Evolutionary conservation across 23 tunicate genomes (phyloP), one percentile per base, ranked within the genome.

Genomic region (Trididemnum nubilum): DNA sequence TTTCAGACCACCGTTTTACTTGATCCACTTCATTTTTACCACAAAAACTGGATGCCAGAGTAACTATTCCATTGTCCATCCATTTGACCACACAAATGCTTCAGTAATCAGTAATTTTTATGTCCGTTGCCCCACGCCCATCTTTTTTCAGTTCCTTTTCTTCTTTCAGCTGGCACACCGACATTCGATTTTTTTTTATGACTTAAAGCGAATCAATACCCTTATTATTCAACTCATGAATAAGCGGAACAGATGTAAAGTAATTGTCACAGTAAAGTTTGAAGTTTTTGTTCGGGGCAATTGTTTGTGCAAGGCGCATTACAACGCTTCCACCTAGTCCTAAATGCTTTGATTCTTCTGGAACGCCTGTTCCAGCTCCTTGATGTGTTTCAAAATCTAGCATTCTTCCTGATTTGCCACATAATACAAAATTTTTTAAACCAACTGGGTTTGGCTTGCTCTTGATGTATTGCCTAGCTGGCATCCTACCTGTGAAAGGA

Each of bases 261-360:
- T 74, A 74, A 74, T 74, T 74, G 7, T 74, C 79, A 74, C 38
- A 74, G 24, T 36, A 36, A 2, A 74, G 15, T 74, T 74, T 74
- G 67, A 37, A 74, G 67, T 74, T 74, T 74, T 74, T 21, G 61
- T 49, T 40, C 38, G 15, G 7, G 23, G 61, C 67, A 26, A 74
- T 37, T 3, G 79, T 36, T 24, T 74, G 36, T 24, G 61, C 59
- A 5, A 74, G 33, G 2, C 79, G 25, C 19, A 74, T 7, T 7
- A 39, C 79, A 26, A 74, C 28, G 23, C 34, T 5, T 36, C 34
- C 79, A 9, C 79, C 79, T 25, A 74, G 64, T 24, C 79, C 79
- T 4, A 74, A 5, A 39, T 32, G 64, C 65, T 74, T 74, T 24
- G 64, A 39, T 19, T 74, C 79, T 38, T 26, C 30, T 2, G 79